phyloP scores from a whole-genome alignment of 2,113 vertebrate genomes.

The Tonatia bakeri region DNA sequence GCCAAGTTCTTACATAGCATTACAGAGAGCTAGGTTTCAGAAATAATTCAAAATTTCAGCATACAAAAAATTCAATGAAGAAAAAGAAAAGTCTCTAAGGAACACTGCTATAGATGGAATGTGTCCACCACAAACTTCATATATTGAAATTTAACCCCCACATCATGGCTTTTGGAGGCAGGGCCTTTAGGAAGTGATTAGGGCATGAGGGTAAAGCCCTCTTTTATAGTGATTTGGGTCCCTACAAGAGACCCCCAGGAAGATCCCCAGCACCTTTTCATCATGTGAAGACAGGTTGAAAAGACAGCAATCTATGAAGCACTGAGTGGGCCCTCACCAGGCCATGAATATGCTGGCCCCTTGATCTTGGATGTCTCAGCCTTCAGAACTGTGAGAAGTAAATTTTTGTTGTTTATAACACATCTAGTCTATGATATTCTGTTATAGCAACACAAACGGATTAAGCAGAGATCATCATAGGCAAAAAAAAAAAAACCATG shows the following conservation, averaged over 20 bases:
- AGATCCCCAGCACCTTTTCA: not conserved
- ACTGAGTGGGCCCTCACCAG: not conserved
- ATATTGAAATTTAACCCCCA: not conserved
- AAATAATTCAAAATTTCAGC: too few relatives aligned
- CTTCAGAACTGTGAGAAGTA: not conserved
- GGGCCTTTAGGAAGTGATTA: not conserved
- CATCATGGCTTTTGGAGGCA: not conserved
- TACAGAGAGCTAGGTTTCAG: not conserved
- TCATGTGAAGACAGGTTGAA: not conserved
- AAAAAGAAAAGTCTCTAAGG: not conserved
- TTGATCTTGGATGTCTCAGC: not conserved
- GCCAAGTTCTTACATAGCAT: not conserved
- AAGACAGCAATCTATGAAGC: not conserved
- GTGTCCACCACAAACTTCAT: not conserved
- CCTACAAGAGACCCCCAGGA: not conserved
- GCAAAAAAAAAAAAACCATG: not conserved
- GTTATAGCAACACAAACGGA: not conserved
- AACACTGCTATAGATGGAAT: not conserved
- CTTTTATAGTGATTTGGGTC: not conserved
- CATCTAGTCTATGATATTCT: not conserved
- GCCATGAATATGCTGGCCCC: accelerated
- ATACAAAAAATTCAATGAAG: not conserved
- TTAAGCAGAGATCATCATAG: not conserved
- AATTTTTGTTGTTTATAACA: not conserved
- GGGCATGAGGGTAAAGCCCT: not conserved